phyloP scores from a whole-genome alignment of 2,888 invertebrate species.

The Oligia strigilis region DNA sequence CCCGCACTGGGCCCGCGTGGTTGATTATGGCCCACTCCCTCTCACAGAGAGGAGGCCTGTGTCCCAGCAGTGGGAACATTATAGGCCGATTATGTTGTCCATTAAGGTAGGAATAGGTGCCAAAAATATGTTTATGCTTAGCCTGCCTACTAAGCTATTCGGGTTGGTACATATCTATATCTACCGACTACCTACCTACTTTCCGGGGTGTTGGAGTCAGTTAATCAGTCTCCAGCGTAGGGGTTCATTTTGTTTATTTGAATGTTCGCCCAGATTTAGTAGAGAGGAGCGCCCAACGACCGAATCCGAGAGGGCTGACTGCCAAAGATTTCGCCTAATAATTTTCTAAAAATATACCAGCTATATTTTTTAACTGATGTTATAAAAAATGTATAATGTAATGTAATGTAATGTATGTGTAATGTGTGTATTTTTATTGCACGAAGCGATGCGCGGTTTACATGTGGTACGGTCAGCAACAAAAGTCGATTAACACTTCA shows the following conservation, averaged over 20 bases:
- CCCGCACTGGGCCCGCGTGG: no score
- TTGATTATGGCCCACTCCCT: no score
- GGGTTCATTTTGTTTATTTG: slow-evolving; percentile 78
- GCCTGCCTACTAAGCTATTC: neutral
- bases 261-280: slow-evolving; percentile 74
- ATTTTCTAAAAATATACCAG: slow-evolving; percentile 23
- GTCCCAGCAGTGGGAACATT: no score
- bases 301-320: slow-evolving; percentile 65
- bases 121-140: neutral
- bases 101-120: neutral
- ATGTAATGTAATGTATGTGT: no score
- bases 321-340: slow-evolving; percentile 46
- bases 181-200: slow-evolving; percentile 1
- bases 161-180: neutral
- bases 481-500: no score
- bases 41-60: no score
- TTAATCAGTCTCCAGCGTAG: slow-evolving; percentile 73
- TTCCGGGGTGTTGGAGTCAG: slow-evolving; percentile 62
- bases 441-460: neutral
- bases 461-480: neutral
- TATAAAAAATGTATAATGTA: neutral
- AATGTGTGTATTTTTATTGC: neutral
- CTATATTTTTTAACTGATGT: neutral
- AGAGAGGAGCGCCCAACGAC: slow-evolving; percentile 71
- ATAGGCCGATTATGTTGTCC: no score